phyloP scores from a whole-genome alignment of 2,888 invertebrate genomes.

The Harpalus rufipes region DNA sequence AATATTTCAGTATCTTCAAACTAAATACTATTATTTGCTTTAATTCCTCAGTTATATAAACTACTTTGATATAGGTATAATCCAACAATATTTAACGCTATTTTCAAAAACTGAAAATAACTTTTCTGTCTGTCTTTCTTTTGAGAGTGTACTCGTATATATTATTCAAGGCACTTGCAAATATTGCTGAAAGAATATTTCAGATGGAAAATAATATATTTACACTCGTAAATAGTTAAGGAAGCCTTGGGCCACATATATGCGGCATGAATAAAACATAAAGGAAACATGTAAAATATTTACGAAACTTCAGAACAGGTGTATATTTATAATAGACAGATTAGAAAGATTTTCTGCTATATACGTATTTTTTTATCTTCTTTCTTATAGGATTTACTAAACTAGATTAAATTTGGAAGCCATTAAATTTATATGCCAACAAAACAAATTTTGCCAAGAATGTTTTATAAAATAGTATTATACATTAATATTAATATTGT shows the following conservation, averaged over 20 bases:
- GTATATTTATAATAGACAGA: background rate
- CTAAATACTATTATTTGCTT: background rate
- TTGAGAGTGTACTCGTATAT: background rate
- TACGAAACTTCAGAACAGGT: background rate
- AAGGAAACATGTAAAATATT: background rate
- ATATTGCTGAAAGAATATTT: constrained; percentile 3
- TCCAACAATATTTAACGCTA: too few species aligned
- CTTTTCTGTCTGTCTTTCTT: background rate
- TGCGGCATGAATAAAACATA: background rate
- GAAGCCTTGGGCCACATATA: background rate
- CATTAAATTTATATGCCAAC: constrained; percentile 49
- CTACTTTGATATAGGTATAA: too few species aligned
- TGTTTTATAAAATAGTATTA: too few species aligned
- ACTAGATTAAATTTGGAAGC: constrained; percentile 60
- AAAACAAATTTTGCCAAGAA: constrained; percentile 10
- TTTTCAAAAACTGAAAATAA: too few species aligned
- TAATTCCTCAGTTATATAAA: too few species aligned
- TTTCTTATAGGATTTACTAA: constrained; percentile 6
- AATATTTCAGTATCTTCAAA: constrained; percentile 1
- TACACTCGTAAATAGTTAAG: background rate
- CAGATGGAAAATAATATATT: background rate
- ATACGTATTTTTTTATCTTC: background rate
- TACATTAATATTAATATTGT: too few species aligned
- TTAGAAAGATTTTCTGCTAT: background rate
- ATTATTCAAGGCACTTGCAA: background rate